Evolutionary conservation across 2,888 invertebrate species (phyloP).

Genomic region (Xestobium rufovillosum): DNA sequence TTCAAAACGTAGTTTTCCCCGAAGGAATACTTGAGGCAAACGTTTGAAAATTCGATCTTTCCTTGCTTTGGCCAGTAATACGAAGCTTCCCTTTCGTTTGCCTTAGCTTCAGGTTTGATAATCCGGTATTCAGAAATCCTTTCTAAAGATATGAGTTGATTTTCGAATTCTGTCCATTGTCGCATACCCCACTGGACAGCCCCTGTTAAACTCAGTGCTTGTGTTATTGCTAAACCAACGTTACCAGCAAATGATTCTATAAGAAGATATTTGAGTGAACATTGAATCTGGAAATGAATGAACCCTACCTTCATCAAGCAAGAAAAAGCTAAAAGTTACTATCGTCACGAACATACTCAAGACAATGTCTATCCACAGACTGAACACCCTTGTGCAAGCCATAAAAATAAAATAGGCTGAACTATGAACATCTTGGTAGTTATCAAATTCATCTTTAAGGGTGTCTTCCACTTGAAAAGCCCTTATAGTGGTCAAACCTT

Average conservation of each 20-base stretch:
- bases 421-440: slow-evolving; percentile 58
- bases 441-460: slow-evolving; percentile 65
- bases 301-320: slow-evolving; percentile 48
- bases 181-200: slow-evolving; percentile 77
- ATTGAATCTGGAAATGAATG: too few relatives aligned
- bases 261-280: neutral
- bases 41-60: slow-evolving; percentile 53
- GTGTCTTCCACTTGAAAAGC: slow-evolving; percentile 63
- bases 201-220: slow-evolving; percentile 16
- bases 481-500: slow-evolving; percentile 77
- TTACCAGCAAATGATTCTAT: slow-evolving; percentile 15
- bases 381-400: slow-evolving; percentile 52
- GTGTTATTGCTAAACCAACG: slow-evolving; percentile 20
- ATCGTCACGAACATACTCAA: slow-evolving; percentile 51
- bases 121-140: slow-evolving; percentile 47
- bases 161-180: slow-evolving; percentile 34
- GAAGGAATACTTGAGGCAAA: slow-evolving; percentile 61
- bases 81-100: slow-evolving; percentile 55
- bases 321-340: slow-evolving; percentile 54
- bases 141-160: slow-evolving; percentile 81
- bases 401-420: slow-evolving; percentile 52
- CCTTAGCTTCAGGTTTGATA: slow-evolving; percentile 45
- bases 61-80: slow-evolving; percentile 63
- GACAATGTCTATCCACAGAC: slow-evolving; percentile 54
- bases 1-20: slow-evolving; percentile 64